Base-by-base conservation (phyloP, 2,113 vertebrate species). In the Xiphophorus hellerii region DNA sequence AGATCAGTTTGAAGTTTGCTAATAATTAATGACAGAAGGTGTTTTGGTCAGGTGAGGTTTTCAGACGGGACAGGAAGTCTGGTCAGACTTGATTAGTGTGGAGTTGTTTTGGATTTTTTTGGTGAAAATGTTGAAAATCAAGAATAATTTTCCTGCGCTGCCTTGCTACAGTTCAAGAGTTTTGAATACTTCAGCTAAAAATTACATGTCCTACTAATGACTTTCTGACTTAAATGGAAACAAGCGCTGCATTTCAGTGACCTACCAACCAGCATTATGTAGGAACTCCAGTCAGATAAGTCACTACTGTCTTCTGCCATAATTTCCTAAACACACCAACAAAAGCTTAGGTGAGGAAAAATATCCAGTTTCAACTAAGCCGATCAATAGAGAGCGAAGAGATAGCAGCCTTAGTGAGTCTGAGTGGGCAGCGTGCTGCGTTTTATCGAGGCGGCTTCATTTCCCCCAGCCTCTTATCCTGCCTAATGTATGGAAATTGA, bases 401-500 rank as follows among this genome's bases (percentile, higher is more conserved):
- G 73, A 79, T 74, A 68, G 78, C 64, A 80, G 85, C 78, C 84
- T 75, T 37, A 35, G 75, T 65, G 82, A 84, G 85, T 48, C 69
- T 62, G 79, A 87, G 88, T 83, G 88, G 91, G 87, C 76, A 77
- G 74, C 82, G 83, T 28, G 74, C 86, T 79, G 86, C 64, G 37
- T 87, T 92, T 89, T 89, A 92, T 92, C 90, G 84, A 84, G 87
- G 86, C 88, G 17, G 88, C 88, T 92, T 92, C 80, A 92, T 92
- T 92, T 92, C 89, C 74, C 74, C 86, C 87, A 44, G 84, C 80
- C 89, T 91, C 86, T 89, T 90, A 90, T 91, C 90, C 85, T 85
- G 87, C 83, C 85, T 88, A 92, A 91, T 84, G 87, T 88, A 92
- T 90, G 90, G 88, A 89, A 93, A 93, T 90, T 92, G 82, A 90